Percentiles rank a stretch among this genome's conserved stretches.
phyloP scores from a whole-genome alignment of 2,113 vertebrate species.

The Delphinus delphis region DNA sequence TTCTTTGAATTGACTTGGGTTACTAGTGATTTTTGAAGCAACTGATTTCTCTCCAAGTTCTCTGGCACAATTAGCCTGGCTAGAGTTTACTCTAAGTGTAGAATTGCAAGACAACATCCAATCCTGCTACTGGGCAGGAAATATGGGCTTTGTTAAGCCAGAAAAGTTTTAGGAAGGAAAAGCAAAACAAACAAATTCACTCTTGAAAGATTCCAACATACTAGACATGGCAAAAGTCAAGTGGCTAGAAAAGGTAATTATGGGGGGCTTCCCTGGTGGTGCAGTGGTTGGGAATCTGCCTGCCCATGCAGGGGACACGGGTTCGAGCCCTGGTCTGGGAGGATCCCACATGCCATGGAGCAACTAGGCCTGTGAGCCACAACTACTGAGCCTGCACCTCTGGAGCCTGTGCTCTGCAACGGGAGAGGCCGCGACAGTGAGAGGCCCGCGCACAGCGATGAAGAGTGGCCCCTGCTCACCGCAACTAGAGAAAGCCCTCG shows the following conservation, averaged over 20 bases:
- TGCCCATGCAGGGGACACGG: no score
- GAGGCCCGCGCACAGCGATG: no score
- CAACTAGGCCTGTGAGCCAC: no score
- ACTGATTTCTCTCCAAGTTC: neutral
- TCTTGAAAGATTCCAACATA: neutral
- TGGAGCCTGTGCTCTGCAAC: no score
- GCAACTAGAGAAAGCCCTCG: no score
- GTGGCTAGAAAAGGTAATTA: neutral
- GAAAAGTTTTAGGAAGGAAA: neutral
- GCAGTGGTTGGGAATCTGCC: no score
- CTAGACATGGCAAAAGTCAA: neutral
- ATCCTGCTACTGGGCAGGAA: neutral
- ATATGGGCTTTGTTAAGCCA: neutral
- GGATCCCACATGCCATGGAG: no score
- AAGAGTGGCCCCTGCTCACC: no score
- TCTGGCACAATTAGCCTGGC: neutral
- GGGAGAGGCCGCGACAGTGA: no score
- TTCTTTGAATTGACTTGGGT: neutral
- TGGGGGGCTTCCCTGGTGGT: no score
- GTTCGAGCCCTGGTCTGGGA: no score
- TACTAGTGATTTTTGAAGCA: neutral
- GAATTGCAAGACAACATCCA: neutral
- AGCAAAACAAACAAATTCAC: neutral
- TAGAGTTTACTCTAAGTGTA: neutral
- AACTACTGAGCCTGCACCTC: no score